Conservation (phyloP, 1,140 invertebrate genomes). For the Acromyrmex heyeri region DNA sequence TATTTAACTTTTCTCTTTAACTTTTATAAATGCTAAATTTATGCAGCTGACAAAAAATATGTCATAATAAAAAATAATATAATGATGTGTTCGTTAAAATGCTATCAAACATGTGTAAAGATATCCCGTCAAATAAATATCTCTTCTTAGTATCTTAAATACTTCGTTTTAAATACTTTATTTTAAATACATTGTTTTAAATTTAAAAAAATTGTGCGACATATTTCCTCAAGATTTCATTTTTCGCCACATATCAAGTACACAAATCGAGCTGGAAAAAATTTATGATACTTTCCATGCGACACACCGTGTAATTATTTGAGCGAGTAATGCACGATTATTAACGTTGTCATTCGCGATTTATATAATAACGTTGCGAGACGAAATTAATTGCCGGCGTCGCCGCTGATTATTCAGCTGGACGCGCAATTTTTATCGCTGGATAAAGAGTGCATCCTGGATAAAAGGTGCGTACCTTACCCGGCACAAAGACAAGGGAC, state of each 20-base stretch:
- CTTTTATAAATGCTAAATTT: not conserved
- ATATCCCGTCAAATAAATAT: not conserved
- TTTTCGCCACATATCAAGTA: not conserved
- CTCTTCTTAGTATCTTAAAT: not conserved
- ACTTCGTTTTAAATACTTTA: not conserved
- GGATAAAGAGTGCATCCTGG: constrained; percentile 6
- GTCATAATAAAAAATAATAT: not conserved
- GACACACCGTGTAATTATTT: not conserved
- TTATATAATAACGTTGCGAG: not conserved
- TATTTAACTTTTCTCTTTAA: not conserved
- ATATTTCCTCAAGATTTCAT: not conserved
- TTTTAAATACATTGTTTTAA: not conserved
- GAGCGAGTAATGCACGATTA: constrained; percentile 17
- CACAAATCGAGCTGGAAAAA: not conserved
- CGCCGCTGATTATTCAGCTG: constrained; percentile 68
- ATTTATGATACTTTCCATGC: not conserved
- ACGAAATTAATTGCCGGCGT: constrained; percentile 61
- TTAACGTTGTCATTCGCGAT: constrained; percentile 32
- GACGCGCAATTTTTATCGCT: constrained; percentile 69
- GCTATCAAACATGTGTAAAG: not conserved
- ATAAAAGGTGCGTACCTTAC: not conserved
- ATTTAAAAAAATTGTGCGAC: not conserved
- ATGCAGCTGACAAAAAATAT: not conserved
- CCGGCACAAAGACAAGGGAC: constrained; percentile 58
- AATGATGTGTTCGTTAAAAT: not conserved